Evolutionary conservation across 2,797 vertebrate genomes (phyloP).

Genomic region (Anableps anableps): DNA sequence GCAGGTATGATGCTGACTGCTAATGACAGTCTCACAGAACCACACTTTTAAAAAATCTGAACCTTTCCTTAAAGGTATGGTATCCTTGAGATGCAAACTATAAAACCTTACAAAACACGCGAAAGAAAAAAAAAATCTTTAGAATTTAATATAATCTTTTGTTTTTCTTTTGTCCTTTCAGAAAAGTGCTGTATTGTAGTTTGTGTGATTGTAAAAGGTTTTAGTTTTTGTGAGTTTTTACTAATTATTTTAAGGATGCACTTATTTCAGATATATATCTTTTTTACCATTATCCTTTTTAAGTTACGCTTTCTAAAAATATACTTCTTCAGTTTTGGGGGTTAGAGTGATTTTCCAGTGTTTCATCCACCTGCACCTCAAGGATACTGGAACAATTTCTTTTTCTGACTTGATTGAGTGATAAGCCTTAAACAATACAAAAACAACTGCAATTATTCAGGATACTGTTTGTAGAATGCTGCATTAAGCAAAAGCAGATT

Average conservation of each 20-base stretch:
- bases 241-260: too few species aligned
- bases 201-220: too few species aligned
- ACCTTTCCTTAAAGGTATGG: not conserved
- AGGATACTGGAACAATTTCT: too few species aligned
- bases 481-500: not conserved
- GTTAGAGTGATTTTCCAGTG: too few species aligned
- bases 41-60: not conserved
- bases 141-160: not conserved
- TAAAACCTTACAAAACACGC: not conserved
- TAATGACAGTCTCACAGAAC: too few species aligned
- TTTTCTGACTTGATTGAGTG: too few species aligned
- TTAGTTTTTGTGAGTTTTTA: not conserved
- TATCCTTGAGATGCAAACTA: not conserved
- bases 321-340: too few species aligned
- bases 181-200: not conserved
- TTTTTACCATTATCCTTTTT: too few species aligned
- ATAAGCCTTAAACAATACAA: not conserved
- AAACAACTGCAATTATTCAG: not conserved
- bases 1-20: too few species aligned
- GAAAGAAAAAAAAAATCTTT: not conserved
- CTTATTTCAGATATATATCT: too few species aligned
- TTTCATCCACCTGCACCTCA: too few species aligned
- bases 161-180: not conserved
- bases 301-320: too few species aligned
- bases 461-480: slow-evolving; percentile 1